Percentiles rank a stretch among this genome's conserved stretches.
Evolutionary conservation across 2,888 invertebrate species (phyloP).

Genomic region (Leptinotarsa peninsularis): DNA sequence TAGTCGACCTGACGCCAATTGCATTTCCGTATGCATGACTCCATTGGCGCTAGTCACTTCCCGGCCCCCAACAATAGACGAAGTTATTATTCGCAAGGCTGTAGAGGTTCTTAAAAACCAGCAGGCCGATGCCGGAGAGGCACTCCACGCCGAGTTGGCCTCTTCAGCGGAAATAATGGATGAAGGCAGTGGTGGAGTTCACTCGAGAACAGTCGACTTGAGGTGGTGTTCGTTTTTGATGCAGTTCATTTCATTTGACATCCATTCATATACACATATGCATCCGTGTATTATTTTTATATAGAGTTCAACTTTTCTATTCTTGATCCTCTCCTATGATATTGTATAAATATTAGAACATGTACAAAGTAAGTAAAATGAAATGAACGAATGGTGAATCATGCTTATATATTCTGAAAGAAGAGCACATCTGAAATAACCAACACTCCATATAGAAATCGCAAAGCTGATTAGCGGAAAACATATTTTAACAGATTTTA

Average conservation of each 20-base stretch:
- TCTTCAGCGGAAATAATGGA: constrained; percentile 51
- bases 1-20: constrained; percentile 38
- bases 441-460: no score
- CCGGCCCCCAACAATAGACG: constrained; percentile 43
- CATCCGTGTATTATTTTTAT: background rate
- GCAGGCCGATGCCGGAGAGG: constrained; percentile 56
- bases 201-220: background rate
- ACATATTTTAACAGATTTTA: no score
- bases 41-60: constrained; percentile 48
- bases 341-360: no score
- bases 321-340: background rate
- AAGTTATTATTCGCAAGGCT: constrained; percentile 49
- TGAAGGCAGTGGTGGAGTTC: constrained; percentile 34
- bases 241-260: background rate
- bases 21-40: constrained; percentile 39
- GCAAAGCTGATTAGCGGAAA: no score
- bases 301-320: background rate
- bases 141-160: constrained; percentile 58
- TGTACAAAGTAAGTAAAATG: no score
- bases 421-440: no score
- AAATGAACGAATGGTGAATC: no score
- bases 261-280: background rate
- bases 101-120: constrained; percentile 52
- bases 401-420: no score
- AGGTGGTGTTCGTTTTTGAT: background rate